phyloP scores from a whole-genome alignment of 2,797 vertebrate species.

The Pipistrellus pygmaeus region DNA sequence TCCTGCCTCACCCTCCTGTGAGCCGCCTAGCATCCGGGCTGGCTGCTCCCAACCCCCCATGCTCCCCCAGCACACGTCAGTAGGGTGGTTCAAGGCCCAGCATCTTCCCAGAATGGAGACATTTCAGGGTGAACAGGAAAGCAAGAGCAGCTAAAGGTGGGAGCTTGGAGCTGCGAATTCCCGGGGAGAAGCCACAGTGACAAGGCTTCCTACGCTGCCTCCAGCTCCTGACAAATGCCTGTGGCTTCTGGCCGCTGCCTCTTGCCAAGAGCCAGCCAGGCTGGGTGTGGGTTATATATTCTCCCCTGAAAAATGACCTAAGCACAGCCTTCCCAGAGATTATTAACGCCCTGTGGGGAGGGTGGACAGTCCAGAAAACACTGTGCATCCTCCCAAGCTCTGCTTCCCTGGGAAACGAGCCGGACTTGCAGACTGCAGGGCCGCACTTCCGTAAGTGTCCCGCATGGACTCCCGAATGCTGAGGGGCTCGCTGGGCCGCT shows the following conservation, averaged over 20 bases:
- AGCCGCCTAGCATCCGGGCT: background rate
- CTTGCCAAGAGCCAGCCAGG: slow-evolving; percentile 20
- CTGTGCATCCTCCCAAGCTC: background rate
- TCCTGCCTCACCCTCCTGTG: background rate
- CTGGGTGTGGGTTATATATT: background rate
- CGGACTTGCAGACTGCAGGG: background rate
- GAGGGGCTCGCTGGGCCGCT: background rate
- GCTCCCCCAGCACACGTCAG: background rate
- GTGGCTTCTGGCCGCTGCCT: background rate
- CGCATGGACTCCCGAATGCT: background rate
- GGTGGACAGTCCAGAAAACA: background rate
- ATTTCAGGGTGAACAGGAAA: background rate
- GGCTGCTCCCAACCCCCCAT: background rate
- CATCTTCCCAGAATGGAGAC: background rate
- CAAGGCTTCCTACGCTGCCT: background rate
- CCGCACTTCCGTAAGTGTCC: background rate
- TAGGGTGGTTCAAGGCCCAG: background rate
- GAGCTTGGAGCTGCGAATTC: background rate
- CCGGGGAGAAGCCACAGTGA: background rate
- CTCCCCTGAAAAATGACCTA: slow-evolving; percentile 15
- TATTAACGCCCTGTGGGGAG: background rate
- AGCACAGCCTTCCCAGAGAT: slow-evolving; percentile 24
- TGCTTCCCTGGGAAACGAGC: background rate
- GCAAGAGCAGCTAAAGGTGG: background rate
- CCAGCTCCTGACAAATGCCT: slow-evolving; percentile 24